phyloP scores from a whole-genome alignment of 2,888 invertebrate species.

The Gymnosoma rotundatum region DNA sequence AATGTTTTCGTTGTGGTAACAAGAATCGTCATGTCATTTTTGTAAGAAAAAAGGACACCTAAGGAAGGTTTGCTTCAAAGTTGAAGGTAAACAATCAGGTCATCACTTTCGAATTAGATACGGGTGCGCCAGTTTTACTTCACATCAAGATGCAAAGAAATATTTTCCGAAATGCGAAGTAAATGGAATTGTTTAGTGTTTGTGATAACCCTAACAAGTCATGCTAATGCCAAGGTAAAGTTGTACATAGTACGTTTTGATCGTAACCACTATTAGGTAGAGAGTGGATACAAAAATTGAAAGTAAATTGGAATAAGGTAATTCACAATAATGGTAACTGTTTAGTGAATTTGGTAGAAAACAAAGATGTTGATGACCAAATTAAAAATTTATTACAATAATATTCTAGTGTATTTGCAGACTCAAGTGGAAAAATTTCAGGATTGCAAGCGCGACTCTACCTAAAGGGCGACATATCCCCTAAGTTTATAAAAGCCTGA shows the following conservation, averaged over 20 bases:
- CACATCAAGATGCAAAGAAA: not conserved
- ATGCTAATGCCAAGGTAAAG: not conserved
- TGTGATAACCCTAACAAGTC: conserved; percentile 1
- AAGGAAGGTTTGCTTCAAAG: too few species aligned
- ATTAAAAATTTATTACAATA: too few species aligned
- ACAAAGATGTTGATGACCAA: too few species aligned
- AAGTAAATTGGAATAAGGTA: not conserved
- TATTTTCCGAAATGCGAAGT: not conserved
- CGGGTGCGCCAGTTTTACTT: not conserved
- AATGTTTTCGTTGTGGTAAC: too few species aligned
- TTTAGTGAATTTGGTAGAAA: not conserved
- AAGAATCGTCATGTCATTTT: too few species aligned
- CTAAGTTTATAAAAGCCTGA: too few species aligned
- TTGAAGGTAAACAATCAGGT: not conserved
- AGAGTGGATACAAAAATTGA: not conserved
- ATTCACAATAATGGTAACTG: too few species aligned
- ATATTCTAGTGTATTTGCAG: too few species aligned
- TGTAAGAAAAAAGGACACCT: too few species aligned
- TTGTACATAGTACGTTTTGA: not conserved
- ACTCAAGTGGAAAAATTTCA: too few species aligned
- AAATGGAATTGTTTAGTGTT: not conserved
- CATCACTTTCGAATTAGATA: not conserved
- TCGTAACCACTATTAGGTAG: not conserved
- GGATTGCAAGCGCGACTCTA: too few species aligned
- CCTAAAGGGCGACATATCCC: too few species aligned